Base-by-base conservation (phyloP, 2,888 invertebrate species). In the Furcula furcula region DNA sequence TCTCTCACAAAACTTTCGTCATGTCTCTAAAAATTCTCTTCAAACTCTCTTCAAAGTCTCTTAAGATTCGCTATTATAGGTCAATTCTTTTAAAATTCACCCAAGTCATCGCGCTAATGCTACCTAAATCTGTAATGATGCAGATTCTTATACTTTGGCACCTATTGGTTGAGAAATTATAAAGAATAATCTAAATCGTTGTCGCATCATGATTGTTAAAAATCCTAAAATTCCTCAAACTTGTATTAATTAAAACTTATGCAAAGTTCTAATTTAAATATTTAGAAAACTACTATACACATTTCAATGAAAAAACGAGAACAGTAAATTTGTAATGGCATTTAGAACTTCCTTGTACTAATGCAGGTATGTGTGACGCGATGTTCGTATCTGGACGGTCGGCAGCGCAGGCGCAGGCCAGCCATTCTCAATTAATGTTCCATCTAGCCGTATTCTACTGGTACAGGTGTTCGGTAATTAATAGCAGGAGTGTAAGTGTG, bases 401-500 rank as follows among this genome's bases (percentile, higher is more conserved):
- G 57, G 59, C 59, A 55, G 49, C 59, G 50, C 34, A 11, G 20
- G 40, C 55, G 53, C 55, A 52, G 21, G 29, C 48, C 35, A 43
- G 63, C 60, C 65, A 57, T 55, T 49, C 62, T 58, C 61, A 71
- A 71, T 72, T 69, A 75, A 66, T 66, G 61, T 60, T 60, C 54
- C 55, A 60, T 60, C 58, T 56, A 48, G 50, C 54, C 42, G 52
- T 42, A 45, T 44, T 49, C 48, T 56, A 60, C 60, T 57, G 38
- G 43, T 69, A 71, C 75, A 73, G 75, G 70, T 74, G 75, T 57
- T 62, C 54, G 37, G 55, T 63, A 73, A 76, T 76, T 75, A 71
- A 72, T 76, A 68, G 58, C 40, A 45, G 42, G 41, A 47, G 64
- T 61, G 55, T 54, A 55, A 56, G 40, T 36, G 19, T 38, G 11